phyloP scores from a whole-genome alignment of 2,113 vertebrate genomes.

The Empidonax traillii region DNA sequence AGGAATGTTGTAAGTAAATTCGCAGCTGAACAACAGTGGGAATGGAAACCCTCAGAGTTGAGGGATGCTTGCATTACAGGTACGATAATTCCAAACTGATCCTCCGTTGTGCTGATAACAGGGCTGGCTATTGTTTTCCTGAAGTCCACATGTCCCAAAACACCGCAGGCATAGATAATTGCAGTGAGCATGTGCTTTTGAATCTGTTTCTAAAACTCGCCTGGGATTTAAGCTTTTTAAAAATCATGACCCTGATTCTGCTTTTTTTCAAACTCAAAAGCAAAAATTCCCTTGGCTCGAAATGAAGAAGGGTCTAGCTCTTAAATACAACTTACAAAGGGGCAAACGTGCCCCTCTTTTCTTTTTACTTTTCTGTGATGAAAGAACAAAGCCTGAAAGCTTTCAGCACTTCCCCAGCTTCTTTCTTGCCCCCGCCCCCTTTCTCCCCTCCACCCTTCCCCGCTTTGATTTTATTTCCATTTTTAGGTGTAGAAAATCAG shows the following conservation, averaged over 20 bases:
- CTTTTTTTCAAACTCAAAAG: conserved; percentile 34
- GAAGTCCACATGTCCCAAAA: conserved; percentile 54
- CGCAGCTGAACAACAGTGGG: not conserved
- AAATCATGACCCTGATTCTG: conserved; percentile 34
- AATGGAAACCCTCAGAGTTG: conserved; percentile 23
- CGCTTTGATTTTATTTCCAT: not conserved
- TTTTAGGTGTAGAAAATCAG: not conserved
- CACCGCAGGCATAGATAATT: conserved; percentile 42
- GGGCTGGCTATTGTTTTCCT: conserved; percentile 55
- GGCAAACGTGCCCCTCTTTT: not conserved
- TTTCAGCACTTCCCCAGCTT: not conserved
- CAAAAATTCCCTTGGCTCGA: conserved; percentile 7
- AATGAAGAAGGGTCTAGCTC: not conserved
- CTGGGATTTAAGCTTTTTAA: conserved; percentile 50
- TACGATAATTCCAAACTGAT: conserved; percentile 63
- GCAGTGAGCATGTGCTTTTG: conserved; percentile 50
- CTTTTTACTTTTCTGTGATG: not conserved
- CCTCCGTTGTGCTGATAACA: conserved; percentile 66
- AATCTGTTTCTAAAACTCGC: conserved; percentile 41
- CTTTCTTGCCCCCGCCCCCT: not conserved
- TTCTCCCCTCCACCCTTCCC: not conserved
- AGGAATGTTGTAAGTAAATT: conserved; percentile 29
- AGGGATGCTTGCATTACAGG: conserved; percentile 14
- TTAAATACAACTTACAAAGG: not conserved
- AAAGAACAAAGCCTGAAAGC: conserved; percentile 9